Evolutionary conservation across 1,140 invertebrate species (phyloP).

Genomic region (Piezodorus guildinii): DNA sequence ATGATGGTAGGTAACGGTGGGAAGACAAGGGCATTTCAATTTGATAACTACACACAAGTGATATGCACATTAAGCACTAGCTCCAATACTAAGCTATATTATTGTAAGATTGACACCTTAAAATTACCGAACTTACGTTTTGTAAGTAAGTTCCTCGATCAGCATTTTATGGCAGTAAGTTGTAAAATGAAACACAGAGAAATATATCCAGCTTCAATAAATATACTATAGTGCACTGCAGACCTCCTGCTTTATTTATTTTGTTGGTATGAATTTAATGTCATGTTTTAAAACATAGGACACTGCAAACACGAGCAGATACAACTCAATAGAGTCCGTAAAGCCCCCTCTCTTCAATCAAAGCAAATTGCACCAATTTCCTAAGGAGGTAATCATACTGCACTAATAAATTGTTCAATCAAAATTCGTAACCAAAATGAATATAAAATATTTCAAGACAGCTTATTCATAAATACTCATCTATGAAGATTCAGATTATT

Average conservation of each 20-base stretch:
- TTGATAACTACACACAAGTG: not conserved
- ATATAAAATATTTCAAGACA: too few relatives aligned
- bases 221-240: too few relatives aligned
- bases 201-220: too few relatives aligned
- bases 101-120: not conserved
- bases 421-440: too few relatives aligned
- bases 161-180: not conserved
- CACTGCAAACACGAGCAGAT: slow-evolving; percentile 8
- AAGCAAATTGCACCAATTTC: slow-evolving; percentile 18
- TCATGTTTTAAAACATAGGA: not conserved
- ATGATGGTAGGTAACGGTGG: not conserved
- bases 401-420: too few relatives aligned
- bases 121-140: slow-evolving; percentile 8
- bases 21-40: slow-evolving; percentile 17
- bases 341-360: slow-evolving; percentile 14
- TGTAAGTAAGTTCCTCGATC: slow-evolving; percentile 11
- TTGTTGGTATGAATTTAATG: not conserved
- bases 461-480: too few relatives aligned
- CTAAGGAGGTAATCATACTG: slow-evolving; percentile 8
- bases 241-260: not conserved
- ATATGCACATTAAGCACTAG: not conserved
- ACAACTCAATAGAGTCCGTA: slow-evolving; percentile 15
- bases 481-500: too few relatives aligned
- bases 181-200: not conserved
- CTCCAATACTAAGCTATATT: too few relatives aligned